Percentiles rank a stretch among this genome's conserved stretches.
Conservation (phyloP, 2,888 invertebrate genomes). For the Lucinisca nassula region DNA sequence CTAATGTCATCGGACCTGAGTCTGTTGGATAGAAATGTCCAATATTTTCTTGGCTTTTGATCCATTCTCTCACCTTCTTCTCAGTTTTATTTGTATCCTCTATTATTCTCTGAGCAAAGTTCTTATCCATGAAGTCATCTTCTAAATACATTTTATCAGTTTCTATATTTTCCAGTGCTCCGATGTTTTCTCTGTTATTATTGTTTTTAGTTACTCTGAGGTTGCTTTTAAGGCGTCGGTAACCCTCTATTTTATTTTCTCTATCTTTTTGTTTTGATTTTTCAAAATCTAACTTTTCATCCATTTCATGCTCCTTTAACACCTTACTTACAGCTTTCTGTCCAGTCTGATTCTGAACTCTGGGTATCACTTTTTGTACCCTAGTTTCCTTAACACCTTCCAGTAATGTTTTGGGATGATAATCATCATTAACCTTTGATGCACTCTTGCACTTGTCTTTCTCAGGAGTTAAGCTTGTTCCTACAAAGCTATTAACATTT, state of each 20-base stretch:
- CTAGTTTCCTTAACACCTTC: no score
- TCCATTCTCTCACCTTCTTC: constrained; percentile 64
- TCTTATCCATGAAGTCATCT: constrained; percentile 13
- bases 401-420: not conserved
- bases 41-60: constrained; percentile 50
- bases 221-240: not conserved
- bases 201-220: not conserved
- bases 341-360: not conserved
- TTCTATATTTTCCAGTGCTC: not conserved
- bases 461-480: constrained; percentile 54
- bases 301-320: not conserved
- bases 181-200: not conserved
- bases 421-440: not conserved
- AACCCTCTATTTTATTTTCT: not conserved
- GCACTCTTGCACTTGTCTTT: constrained; percentile 5
- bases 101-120: constrained; percentile 16
- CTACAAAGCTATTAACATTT: constrained; percentile 50
- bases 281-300: not conserved
- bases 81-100: constrained; percentile 16
- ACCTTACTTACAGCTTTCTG: not conserved
- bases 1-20: constrained; percentile 49
- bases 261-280: not conserved
- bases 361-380: no score
- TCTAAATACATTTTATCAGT: not conserved
- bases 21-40: not conserved